These are phyloP conservation scores for Branchinecta lindahli DNA, from an alignment of 1,140 invertebrate genomes.

Conservation along the genomic window DNA sequence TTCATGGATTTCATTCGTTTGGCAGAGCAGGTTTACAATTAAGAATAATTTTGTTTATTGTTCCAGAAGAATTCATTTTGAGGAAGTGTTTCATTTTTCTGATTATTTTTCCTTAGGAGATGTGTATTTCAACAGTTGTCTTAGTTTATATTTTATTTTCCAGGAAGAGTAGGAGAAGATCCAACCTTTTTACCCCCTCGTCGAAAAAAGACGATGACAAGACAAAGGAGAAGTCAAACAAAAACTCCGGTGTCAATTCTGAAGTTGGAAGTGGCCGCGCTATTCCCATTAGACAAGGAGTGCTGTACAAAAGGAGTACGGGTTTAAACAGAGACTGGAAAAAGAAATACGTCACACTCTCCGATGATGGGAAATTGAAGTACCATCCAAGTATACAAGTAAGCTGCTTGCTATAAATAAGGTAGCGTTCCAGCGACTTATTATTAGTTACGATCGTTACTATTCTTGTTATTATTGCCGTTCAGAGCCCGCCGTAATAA, in stretches of 20 bases:
- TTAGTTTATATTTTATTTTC: slow-evolving; percentile 20
- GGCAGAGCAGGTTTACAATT: too few species aligned
- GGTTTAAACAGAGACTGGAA: slow-evolving; percentile 96
- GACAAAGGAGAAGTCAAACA: slow-evolving; percentile 41
- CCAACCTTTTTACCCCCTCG: slow-evolving; percentile 84
- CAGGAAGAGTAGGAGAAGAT: slow-evolving; percentile 74
- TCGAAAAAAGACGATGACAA: slow-evolving; percentile 75
- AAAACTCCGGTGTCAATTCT: slow-evolving; percentile 32
- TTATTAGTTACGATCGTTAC: too few species aligned
- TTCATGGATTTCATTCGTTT: too few species aligned
- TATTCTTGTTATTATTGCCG: too few species aligned
- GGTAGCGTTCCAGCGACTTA: slow-evolving; percentile 12
- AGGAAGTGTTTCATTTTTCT: too few species aligned
- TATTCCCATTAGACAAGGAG: slow-evolving; percentile 93
- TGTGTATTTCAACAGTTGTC: too few species aligned
- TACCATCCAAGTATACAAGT: slow-evolving; percentile 66
- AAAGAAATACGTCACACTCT: slow-evolving; percentile 95
- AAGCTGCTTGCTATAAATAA: slow-evolving; percentile 10
- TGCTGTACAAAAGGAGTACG: slow-evolving; percentile 88
- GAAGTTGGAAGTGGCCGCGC: slow-evolving; percentile 84
- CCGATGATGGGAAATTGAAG: slow-evolving; percentile 80
- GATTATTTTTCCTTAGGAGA: too few species aligned
- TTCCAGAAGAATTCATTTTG: too few species aligned
- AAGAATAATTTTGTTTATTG: too few species aligned
- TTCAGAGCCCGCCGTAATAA: too few species aligned